phyloP scores from a whole-genome alignment of 2,888 invertebrate species.

The Laothoe populi region DNA sequence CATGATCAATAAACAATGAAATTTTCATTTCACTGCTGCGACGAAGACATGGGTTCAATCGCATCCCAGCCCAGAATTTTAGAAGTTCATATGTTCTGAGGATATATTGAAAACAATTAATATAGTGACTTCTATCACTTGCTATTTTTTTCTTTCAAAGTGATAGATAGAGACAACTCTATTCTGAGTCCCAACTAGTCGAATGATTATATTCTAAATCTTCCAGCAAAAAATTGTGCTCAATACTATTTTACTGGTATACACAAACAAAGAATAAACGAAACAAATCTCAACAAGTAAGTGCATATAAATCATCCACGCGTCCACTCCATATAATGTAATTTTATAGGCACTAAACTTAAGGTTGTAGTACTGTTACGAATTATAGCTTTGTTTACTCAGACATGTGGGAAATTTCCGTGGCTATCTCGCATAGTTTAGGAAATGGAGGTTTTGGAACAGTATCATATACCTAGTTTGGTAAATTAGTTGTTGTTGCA shows the following conservation, averaged over 20 bases:
- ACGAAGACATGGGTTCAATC: too few relatives aligned
- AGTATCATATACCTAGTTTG: neutral
- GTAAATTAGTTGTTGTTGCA: neutral
- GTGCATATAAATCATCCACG: constrained; percentile 6
- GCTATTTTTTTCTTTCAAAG: too few relatives aligned
- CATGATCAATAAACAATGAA: too few relatives aligned
- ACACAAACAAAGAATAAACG: neutral
- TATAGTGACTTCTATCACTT: too few relatives aligned
- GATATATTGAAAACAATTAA: too few relatives aligned
- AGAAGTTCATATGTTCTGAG: too few relatives aligned
- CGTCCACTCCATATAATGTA: constrained; percentile 1
- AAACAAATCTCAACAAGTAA: neutral
- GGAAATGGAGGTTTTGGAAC: neutral
- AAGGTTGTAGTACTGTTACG: constrained; percentile 15
- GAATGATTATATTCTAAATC: too few relatives aligned
- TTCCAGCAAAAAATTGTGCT: too few relatives aligned
- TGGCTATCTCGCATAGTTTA: neutral
- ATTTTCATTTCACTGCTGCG: too few relatives aligned
- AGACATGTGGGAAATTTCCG: constrained; percentile 8
- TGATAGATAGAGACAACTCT: too few relatives aligned
- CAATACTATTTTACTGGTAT: neutral
- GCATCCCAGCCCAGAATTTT: too few relatives aligned
- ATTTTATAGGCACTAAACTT: constrained; percentile 25
- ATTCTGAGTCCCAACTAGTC: too few relatives aligned
- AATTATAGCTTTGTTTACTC: constrained; percentile 20